Evolutionary conservation across 2,888 invertebrate species (phyloP).

Genomic region (Scaptomyza flava): DNA sequence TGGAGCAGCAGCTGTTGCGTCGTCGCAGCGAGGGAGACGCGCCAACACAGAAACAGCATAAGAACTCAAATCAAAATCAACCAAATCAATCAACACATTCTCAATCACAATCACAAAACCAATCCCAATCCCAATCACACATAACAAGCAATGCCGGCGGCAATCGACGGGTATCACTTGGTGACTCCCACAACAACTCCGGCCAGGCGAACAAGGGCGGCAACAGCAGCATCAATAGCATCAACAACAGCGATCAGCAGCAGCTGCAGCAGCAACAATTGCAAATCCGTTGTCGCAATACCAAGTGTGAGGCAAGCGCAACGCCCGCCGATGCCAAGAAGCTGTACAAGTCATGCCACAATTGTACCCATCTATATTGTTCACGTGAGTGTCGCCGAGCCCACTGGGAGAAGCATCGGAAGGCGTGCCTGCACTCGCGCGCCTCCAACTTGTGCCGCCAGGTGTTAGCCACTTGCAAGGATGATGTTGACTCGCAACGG

Average conservation of each 20-base stretch:
- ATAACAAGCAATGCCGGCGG: slow-evolving; percentile 42
- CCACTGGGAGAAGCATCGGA: slow-evolving; percentile 97
- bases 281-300: slow-evolving; percentile 90
- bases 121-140: slow-evolving; percentile 14
- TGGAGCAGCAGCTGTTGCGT: slow-evolving; percentile 84
- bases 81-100: slow-evolving; percentile 18
- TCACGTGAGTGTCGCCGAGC: slow-evolving; percentile 94
- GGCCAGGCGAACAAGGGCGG: slow-evolving; percentile 38
- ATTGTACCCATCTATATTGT: slow-evolving; percentile 97
- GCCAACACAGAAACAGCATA: slow-evolving; percentile 68
- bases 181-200: slow-evolving; percentile 80
- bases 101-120: slow-evolving; percentile 24
- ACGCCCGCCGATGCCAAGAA: slow-evolving; percentile 91
- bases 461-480: slow-evolving; percentile 92
- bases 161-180: slow-evolving; percentile 87
- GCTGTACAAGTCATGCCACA: slow-evolving; percentile 95
- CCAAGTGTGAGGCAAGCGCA: slow-evolving; percentile 91
- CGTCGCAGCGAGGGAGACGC: slow-evolving; percentile 88
- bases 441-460: slow-evolving; percentile 95
- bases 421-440: slow-evolving; percentile 94
- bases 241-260: slow-evolving; percentile 55
- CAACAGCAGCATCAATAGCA: slow-evolving; percentile 16
- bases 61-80: slow-evolving; percentile 5
- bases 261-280: slow-evolving; percentile 72
- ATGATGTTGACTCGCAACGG: slow-evolving; percentile 90